Conservation (phyloP, 2,113 vertebrate species). For the Promerops cafer region DNA sequence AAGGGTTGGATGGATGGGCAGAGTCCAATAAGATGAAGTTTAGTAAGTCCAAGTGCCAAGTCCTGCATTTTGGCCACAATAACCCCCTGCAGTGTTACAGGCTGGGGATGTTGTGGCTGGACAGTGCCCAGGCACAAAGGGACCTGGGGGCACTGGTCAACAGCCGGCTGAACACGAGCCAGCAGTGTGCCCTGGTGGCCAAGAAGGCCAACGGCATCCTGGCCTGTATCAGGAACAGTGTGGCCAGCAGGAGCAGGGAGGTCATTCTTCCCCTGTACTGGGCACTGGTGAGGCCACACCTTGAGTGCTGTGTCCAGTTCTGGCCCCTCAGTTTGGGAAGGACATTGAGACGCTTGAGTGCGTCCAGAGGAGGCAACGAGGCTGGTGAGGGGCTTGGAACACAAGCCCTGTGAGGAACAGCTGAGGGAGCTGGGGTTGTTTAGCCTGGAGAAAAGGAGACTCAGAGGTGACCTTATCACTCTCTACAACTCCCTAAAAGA, state of each 20-base stretch:
- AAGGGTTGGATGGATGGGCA: neutral
- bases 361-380: neutral
- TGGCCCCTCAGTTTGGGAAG: neutral
- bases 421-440: neutral
- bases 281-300: neutral
- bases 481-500: neutral
- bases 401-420: neutral
- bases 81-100: rapidly evolving
- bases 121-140: neutral
- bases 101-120: neutral
- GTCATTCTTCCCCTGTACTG: neutral
- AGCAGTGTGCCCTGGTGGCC: neutral
- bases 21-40: neutral
- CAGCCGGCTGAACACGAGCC: neutral
- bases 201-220: neutral
- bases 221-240: neutral
- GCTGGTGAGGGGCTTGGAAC: neutral
- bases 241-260: neutral
- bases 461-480: neutral
- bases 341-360: rapidly evolving
- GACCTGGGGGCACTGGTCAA: neutral
- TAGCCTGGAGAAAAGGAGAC: neutral
- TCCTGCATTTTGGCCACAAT: neutral
- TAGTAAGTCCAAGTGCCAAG: neutral
- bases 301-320: neutral